A percentile compares a stretch with the other conserved stretches of the same genome.
Evolutionary conservation across 2,888 invertebrate species (phyloP).

Genomic region (Drosophila mayaguana): DNA sequence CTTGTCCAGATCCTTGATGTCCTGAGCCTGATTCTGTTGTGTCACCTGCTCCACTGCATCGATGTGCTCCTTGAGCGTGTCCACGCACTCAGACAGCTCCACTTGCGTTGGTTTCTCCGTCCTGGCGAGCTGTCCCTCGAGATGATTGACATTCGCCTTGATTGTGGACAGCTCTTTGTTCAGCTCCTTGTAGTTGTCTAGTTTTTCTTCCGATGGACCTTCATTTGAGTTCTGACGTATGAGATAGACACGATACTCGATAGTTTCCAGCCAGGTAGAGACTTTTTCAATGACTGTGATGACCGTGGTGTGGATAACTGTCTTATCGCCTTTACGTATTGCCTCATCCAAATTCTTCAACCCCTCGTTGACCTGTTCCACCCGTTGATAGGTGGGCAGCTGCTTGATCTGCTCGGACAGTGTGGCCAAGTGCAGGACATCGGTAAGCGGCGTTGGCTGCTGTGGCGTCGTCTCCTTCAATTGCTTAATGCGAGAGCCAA

Average conservation of each 20-base stretch:
- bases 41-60: conserved; percentile 90
- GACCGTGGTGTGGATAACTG: conserved; percentile 89
- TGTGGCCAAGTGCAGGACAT: conserved; percentile 88
- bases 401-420: conserved; percentile 87
- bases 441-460: conserved; percentile 86
- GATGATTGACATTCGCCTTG: conserved; percentile 88
- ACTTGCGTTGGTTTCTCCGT: conserved; percentile 84
- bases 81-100: conserved; percentile 87
- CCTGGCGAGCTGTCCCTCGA: conserved; percentile 87
- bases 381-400: conserved; percentile 86
- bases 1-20: conserved; percentile 88
- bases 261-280: conserved; percentile 93
- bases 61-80: conserved; percentile 88
- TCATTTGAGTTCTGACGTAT: conserved; percentile 87
- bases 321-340: conserved; percentile 87
- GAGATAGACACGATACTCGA: conserved; percentile 91
- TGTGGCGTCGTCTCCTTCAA: conserved; percentile 86
- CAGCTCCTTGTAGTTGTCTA: conserved; percentile 88
- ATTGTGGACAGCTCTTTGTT: conserved; percentile 89
- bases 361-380: conserved; percentile 87
- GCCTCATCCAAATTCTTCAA: conserved; percentile 85
- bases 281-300: conserved; percentile 92
- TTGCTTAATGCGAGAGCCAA: conserved; percentile 87
- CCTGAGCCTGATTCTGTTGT: conserved; percentile 87
- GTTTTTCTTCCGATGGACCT: conserved; percentile 87